Conservation (phyloP, 1,140 invertebrate species). For the Rhysida immarginata region DNA sequence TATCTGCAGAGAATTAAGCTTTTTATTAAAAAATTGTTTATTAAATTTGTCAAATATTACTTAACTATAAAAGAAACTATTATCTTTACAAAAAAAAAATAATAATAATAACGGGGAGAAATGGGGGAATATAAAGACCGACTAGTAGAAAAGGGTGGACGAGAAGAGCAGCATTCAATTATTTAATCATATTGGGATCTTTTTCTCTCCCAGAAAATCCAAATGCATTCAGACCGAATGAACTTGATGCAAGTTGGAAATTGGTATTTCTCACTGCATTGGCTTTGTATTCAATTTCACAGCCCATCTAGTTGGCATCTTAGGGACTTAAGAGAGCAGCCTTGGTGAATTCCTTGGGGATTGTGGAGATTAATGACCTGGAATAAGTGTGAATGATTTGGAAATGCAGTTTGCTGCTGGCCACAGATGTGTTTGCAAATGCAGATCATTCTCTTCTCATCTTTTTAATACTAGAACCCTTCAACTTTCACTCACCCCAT, state of each 20-base stretch:
- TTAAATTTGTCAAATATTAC: too few species aligned
- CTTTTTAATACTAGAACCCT: not conserved
- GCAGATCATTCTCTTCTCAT: slow-evolving; percentile 4
- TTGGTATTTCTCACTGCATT: not conserved
- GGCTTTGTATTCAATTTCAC: slow-evolving; percentile 5
- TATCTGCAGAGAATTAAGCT: too few species aligned
- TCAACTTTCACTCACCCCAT: too few species aligned
- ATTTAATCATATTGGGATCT: too few species aligned
- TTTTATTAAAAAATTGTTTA: too few species aligned
- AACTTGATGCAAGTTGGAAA: not conserved
- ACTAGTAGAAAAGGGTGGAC: too few species aligned
- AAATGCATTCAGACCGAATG: not conserved
- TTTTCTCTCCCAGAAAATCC: too few species aligned
- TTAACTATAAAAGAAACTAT: too few species aligned
- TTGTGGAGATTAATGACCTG: slow-evolving; percentile 3
- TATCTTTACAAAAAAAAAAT: too few species aligned
- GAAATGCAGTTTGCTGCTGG: slow-evolving; percentile 3
- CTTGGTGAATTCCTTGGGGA: not conserved
- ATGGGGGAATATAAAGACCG: too few species aligned
- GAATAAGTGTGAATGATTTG: slow-evolving; percentile 7
- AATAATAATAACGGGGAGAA: too few species aligned
- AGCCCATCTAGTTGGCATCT: slow-evolving; percentile 3
- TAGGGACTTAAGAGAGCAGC: not conserved
- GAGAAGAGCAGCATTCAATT: too few species aligned
- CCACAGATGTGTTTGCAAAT: slow-evolving; percentile 4